These are phyloP conservation scores for Endomychus coccineus DNA, from an alignment of 2,888 invertebrate genomes.

Conservation along the genomic window DNA sequence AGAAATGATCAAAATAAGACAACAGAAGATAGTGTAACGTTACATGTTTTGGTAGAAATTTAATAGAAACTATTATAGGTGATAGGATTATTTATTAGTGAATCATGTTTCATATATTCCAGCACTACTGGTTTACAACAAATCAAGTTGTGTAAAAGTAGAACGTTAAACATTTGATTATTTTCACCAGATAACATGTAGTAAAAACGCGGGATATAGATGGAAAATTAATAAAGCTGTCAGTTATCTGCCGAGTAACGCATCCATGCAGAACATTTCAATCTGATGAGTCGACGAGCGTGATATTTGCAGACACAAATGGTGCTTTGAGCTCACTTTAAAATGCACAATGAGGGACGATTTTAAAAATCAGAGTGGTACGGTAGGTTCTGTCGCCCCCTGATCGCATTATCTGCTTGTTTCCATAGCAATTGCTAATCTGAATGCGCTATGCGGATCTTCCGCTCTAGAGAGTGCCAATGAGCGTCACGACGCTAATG, in stretches of 20 bases:
- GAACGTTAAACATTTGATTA: conserved; percentile 27
- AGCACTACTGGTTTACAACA: no score
- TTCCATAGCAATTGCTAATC: conserved; percentile 55
- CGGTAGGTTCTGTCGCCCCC: conserved; percentile 39
- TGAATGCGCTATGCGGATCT: conserved; percentile 44
- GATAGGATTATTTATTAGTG: no score
- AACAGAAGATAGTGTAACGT: no score
- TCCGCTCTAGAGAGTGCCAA: conserved; percentile 41
- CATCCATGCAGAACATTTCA: conserved; percentile 46
- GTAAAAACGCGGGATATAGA: conserved; percentile 36
- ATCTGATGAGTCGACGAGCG: conserved; percentile 36
- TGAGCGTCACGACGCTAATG: conserved; percentile 28
- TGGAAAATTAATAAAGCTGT: conserved; percentile 72
- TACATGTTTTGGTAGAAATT: no score
- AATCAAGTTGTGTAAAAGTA: no score
- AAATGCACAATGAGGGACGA: conserved; percentile 37
- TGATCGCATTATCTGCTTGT: conserved; percentile 52
- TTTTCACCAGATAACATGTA: conserved; percentile 25
- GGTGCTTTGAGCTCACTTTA: conserved; percentile 42
- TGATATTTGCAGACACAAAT: conserved; percentile 46
- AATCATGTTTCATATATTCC: no score
- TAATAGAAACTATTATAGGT: no score
- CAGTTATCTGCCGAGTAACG: conserved; percentile 54
- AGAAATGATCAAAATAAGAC: no score
- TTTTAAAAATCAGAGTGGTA: conserved; percentile 48